A percentile compares a stretch with the other conserved stretches of the same genome.
phyloP scores from a whole-genome alignment of 1,140 invertebrate genomes.

The Drosophila prosaltans region DNA sequence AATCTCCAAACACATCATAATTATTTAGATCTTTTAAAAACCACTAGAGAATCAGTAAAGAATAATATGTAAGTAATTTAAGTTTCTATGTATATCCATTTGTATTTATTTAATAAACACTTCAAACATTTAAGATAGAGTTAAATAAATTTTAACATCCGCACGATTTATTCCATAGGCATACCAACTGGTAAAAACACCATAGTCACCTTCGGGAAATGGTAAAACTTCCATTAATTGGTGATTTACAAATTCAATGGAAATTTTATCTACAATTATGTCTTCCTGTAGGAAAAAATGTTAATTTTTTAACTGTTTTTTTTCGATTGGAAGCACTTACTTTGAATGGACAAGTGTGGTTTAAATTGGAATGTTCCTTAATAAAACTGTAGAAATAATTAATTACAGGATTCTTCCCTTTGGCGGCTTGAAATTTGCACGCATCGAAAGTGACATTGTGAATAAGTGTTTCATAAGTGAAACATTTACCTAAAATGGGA shows the following conservation, averaged over 20 bases:
- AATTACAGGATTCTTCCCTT: not conserved
- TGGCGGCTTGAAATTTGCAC: not conserved
- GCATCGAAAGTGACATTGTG: not conserved
- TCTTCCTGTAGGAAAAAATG: not conserved
- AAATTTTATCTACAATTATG: not conserved
- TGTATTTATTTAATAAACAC: too few relatives aligned
- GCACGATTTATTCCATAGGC: not conserved
- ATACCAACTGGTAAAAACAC: not conserved
- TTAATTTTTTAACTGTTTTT: not conserved
- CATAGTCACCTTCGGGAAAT: not conserved
- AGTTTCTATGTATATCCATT: too few relatives aligned
- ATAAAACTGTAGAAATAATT: constrained; percentile 1
- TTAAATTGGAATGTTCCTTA: not conserved
- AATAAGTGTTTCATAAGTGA: not conserved
- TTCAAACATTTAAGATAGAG: not conserved
- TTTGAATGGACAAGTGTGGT: constrained; percentile 6
- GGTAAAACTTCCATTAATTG: not conserved
- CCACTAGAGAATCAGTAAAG: too few relatives aligned
- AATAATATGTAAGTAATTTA: too few relatives aligned
- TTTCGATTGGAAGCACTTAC: not conserved
- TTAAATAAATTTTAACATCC: not conserved
- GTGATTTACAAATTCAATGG: not conserved
- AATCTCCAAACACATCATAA: too few relatives aligned
- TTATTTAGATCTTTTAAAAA: too few relatives aligned
- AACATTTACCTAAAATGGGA: not conserved